These are phyloP conservation scores for Lissonota sp. DNA, from an alignment of 2,888 invertebrate genomes.

Conservation along the genomic window DNA sequence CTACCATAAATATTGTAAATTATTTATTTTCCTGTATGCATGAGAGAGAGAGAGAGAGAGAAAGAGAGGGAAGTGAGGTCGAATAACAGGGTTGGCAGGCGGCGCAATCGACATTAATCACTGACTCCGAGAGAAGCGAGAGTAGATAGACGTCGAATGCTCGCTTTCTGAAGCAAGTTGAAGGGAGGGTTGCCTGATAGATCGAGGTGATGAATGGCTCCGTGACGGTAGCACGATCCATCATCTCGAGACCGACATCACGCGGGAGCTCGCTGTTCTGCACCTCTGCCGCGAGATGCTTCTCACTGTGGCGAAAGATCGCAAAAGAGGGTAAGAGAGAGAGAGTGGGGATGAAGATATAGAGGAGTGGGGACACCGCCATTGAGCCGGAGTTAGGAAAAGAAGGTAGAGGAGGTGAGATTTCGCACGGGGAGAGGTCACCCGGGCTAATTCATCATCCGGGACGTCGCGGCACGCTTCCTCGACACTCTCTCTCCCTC, in stretches of 20 bases:
- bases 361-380: constrained; percentile 66
- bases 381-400: constrained; percentile 65
- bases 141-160: constrained; percentile 83
- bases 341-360: not conserved
- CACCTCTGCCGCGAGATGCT: constrained; percentile 53
- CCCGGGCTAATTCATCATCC: constrained; percentile 82
- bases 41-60: constrained; percentile 47
- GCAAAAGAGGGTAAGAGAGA: constrained; percentile 34
- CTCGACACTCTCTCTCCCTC: constrained; percentile 60
- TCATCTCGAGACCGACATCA: constrained; percentile 76
- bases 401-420: constrained; percentile 75
- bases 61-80: constrained; percentile 76
- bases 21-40: no score
- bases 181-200: constrained; percentile 80
- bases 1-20: constrained; percentile 2
- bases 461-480: constrained; percentile 71
- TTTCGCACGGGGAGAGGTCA: constrained; percentile 81
- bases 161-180: constrained; percentile 82
- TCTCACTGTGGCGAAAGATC: constrained; percentile 35
- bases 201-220: constrained; percentile 84
- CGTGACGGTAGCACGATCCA: constrained; percentile 82
- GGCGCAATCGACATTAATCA: constrained; percentile 82
- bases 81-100: constrained; percentile 77
- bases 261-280: constrained; percentile 58
- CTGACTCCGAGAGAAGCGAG: constrained; percentile 77